Evolutionary conservation across 2,797 vertebrate species (phyloP).

Genomic region (Macropodus opercularis): DNA sequence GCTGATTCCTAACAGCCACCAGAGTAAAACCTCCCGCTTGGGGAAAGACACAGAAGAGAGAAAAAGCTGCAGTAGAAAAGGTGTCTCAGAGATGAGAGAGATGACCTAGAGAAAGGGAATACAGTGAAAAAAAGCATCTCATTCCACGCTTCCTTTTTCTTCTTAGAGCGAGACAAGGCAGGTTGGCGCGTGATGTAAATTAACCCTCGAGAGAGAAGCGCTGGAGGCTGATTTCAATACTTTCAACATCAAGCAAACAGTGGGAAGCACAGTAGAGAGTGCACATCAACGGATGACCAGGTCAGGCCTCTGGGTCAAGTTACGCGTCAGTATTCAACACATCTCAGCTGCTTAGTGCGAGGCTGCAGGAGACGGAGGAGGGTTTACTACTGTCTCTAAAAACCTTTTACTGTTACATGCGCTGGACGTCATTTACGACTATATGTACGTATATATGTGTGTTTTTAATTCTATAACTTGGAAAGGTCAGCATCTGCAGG

Average conservation of each 20-base stretch:
- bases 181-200: constrained; percentile 14
- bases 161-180: constrained; percentile 13
- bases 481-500: background rate
- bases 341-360: constrained; percentile 12
- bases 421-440: no score
- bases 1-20: constrained; percentile 19
- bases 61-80: constrained; percentile 21
- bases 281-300: background rate
- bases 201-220: constrained; percentile 2
- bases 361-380: background rate
- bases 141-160: background rate
- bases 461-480: constrained; percentile 4
- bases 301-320: constrained; percentile 16
- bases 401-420: background rate
- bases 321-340: constrained; percentile 12
- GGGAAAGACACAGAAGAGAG: constrained; percentile 29
- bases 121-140: constrained; percentile 11
- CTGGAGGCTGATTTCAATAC: constrained; percentile 20
- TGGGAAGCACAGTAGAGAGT: constrained; percentile 7
- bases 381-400: background rate
- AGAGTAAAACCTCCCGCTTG: constrained; percentile 23
- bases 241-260: constrained; percentile 21
- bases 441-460: background rate
- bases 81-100: constrained; percentile 25
- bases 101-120: constrained; percentile 19